phyloP scores from a whole-genome alignment of 2,113 vertebrate genomes.

The Dendropsophus ebraccatus region DNA sequence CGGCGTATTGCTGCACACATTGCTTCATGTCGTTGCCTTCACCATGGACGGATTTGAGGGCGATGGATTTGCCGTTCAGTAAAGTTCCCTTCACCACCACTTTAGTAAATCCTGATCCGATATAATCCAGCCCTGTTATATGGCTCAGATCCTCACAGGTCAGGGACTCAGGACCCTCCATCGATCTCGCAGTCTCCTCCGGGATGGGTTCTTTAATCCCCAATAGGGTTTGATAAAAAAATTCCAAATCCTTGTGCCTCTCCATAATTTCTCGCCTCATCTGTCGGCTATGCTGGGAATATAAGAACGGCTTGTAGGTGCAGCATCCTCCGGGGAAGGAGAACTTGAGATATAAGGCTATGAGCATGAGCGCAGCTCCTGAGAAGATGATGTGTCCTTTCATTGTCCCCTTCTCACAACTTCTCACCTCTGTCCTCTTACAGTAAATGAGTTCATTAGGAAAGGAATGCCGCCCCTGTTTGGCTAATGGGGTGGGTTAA shows the following conservation, averaged over 20 bases:
- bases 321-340: background rate
- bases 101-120: constrained; percentile 81
- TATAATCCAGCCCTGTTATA: constrained; percentile 69
- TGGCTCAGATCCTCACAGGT: constrained; percentile 75
- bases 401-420: constrained; percentile 33
- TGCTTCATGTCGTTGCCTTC: constrained; percentile 81
- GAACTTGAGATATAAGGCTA: background rate
- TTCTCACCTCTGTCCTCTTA: constrained; percentile 51
- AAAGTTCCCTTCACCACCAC: constrained; percentile 70
- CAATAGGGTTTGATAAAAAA: background rate
- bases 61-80: constrained; percentile 66
- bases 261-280: background rate
- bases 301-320: background rate
- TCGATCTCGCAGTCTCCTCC: constrained; percentile 21
- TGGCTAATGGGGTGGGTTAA: constrained; percentile 48
- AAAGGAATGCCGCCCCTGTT: constrained; percentile 48
- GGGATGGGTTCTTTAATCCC: background rate
- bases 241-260: constrained; percentile 12
- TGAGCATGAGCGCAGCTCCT: background rate
- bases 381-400: constrained; percentile 25
- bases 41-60: constrained; percentile 79
- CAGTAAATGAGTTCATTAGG: constrained; percentile 54
- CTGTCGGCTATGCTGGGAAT: background rate
- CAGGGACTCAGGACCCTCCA: constrained; percentile 9
- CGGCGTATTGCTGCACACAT: constrained; percentile 78